Percentiles rank a stretch among this genome's conserved stretches.
phyloP scores from a whole-genome alignment of 2,797 vertebrate genomes.

The Phalanger gymnotis region DNA sequence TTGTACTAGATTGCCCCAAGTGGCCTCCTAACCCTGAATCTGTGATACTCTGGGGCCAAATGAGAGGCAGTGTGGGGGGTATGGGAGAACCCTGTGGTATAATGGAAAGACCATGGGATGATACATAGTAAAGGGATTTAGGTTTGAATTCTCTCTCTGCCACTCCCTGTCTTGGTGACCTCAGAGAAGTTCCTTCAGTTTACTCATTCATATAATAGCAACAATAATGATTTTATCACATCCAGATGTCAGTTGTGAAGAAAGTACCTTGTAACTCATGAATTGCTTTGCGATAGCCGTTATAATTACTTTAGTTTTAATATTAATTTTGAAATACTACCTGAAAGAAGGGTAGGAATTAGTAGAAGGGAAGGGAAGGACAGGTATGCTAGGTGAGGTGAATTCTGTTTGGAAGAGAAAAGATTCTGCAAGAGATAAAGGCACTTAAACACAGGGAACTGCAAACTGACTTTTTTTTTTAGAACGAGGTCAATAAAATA shows the following conservation, averaged over 20 bases:
- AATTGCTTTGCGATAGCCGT: not conserved
- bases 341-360: not conserved
- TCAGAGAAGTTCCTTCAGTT: not conserved
- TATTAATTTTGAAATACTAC: not conserved
- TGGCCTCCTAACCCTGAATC: not conserved
- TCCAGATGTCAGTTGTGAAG: not conserved
- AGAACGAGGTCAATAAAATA: not conserved
- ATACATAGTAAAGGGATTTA: not conserved
- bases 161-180: not conserved
- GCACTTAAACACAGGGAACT: not conserved
- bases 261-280: not conserved
- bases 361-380: not conserved
- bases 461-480: not conserved
- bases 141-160: not conserved
- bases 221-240: not conserved
- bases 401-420: not conserved
- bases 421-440: not conserved
- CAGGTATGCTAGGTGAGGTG: not conserved
- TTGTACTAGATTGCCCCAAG: not conserved
- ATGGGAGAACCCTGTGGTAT: not conserved
- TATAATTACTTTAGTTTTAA: not conserved
- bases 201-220: not conserved
- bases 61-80: not conserved
- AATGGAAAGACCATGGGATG: not conserved
- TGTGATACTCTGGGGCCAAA: not conserved